These are phyloP conservation scores for Psittacus erithacus DNA, from an alignment of 2,113 vertebrate species.

Conservation along the genomic window DNA sequence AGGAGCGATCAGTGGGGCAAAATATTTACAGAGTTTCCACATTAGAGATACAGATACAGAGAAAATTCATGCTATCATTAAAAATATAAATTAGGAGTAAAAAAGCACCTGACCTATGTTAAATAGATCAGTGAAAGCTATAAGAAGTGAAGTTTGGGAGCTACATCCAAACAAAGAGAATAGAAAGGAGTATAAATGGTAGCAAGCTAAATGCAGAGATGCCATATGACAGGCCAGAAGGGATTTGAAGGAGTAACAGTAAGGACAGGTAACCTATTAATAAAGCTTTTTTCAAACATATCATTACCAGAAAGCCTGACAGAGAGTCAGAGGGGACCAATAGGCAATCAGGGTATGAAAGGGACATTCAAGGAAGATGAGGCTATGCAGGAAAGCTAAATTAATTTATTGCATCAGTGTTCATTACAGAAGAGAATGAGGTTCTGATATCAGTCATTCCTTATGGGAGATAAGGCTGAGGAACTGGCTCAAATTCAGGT, in stretches of 20 bases:
- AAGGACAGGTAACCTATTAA: conserved; percentile 38
- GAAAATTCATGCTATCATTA: background rate
- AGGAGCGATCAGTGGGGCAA: background rate
- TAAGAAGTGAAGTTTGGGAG: background rate
- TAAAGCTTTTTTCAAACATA: conserved; percentile 38
- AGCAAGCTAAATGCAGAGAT: background rate
- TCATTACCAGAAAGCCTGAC: conserved; percentile 31
- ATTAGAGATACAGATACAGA: background rate
- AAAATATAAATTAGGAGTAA: background rate
- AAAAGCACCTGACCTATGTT: background rate
- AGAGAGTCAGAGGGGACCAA: conserved; percentile 50
- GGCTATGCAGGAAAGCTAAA: conserved; percentile 41
- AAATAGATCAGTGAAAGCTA: background rate
- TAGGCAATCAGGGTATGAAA: conserved; percentile 39
- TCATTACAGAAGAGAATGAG: conserved; percentile 56
- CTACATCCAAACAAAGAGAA: background rate
- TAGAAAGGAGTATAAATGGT: background rate
- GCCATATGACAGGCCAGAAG: background rate
- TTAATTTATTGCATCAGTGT: conserved; percentile 56
- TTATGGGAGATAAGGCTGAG: conserved; percentile 45
- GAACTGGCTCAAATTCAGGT: conserved; percentile 57
- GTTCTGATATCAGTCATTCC: conserved; percentile 37
- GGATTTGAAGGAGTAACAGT: conserved; percentile 26
- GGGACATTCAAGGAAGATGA: conserved; percentile 34
- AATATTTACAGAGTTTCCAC: background rate